Evolutionary conservation across 2,113 vertebrate genomes (phyloP).

Genomic region (Scatophagus argus): DNA sequence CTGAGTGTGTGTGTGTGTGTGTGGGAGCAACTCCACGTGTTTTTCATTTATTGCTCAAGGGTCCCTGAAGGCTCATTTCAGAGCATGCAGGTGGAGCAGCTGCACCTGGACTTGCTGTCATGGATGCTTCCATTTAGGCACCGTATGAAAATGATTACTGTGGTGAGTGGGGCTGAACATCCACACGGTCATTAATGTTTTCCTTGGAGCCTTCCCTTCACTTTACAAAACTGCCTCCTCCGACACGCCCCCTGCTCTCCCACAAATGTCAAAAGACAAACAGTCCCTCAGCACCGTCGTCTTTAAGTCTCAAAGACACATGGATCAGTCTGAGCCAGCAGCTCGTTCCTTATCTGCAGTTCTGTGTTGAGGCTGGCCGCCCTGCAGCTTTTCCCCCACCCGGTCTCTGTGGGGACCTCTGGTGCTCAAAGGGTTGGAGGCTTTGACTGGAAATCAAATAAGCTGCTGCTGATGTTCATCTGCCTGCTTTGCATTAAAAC

Average conservation of each 20-base stretch:
- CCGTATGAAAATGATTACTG: no score
- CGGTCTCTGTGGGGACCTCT: conserved; percentile 29
- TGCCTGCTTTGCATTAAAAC: conserved; percentile 29
- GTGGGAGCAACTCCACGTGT: background rate
- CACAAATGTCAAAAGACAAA: background rate
- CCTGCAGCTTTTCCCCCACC: conserved; percentile 31
- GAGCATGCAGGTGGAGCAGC: background rate
- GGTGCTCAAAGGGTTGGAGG: conserved; percentile 33
- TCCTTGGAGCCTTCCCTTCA: background rate
- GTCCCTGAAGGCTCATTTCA: background rate
- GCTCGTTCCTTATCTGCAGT: background rate
- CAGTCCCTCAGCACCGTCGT: background rate
- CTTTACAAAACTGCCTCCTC: background rate
- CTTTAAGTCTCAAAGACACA: background rate
- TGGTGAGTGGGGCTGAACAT: background rate
- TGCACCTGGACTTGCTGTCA: background rate
- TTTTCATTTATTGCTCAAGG: background rate
- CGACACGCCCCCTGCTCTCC: no score
- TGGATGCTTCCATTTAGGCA: background rate
- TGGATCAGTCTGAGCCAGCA: background rate
- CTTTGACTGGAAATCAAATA: conserved; percentile 46
- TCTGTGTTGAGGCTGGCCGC: background rate
- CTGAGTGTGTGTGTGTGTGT: background rate
- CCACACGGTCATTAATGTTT: background rate
- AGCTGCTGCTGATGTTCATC: conserved; percentile 4